Percentiles rank a stretch among this genome's conserved stretches.
phyloP scores from a whole-genome alignment of 2,797 vertebrate genomes.

The Lophius americanus region DNA sequence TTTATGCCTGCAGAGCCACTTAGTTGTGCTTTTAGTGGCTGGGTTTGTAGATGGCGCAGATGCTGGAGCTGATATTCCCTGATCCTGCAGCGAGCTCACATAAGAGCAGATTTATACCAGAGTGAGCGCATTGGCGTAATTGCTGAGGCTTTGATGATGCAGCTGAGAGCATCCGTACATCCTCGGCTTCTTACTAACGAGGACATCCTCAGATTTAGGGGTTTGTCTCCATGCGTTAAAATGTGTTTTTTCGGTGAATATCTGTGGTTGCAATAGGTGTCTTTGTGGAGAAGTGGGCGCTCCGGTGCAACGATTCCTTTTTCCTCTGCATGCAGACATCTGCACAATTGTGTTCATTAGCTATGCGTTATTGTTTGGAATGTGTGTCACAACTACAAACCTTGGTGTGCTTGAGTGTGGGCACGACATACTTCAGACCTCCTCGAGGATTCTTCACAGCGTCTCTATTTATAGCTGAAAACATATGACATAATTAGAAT shows the following conservation, averaged over 20 bases:
- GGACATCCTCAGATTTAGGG: slow-evolving; percentile 73
- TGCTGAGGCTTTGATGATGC: slow-evolving; percentile 80
- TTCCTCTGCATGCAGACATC: slow-evolving; percentile 8
- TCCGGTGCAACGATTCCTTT: slow-evolving; percentile 12
- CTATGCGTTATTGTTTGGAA: slow-evolving; percentile 45
- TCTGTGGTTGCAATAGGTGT: slow-evolving; percentile 47
- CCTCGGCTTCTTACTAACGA: slow-evolving; percentile 78
- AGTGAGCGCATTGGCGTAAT: slow-evolving; percentile 78
- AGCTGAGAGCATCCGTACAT: slow-evolving; percentile 70
- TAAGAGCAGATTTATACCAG: slow-evolving; percentile 82
- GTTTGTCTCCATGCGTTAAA: slow-evolving; percentile 60
- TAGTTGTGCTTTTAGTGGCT: slow-evolving; percentile 80
- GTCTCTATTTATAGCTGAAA: slow-evolving; percentile 74
- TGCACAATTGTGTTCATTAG: slow-evolving; percentile 21
- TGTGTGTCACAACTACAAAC: slow-evolving; percentile 30
- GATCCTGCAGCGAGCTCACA: slow-evolving; percentile 76
- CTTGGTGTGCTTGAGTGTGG: slow-evolving; percentile 14
- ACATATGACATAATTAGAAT: slow-evolving; percentile 73
- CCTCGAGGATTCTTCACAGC: slow-evolving; percentile 59
- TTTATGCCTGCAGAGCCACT: slow-evolving; percentile 78
- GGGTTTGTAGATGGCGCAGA: slow-evolving; percentile 79
- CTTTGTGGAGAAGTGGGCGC: slow-evolving; percentile 34
- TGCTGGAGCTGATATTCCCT: slow-evolving; percentile 76
- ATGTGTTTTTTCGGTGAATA: slow-evolving; percentile 28
- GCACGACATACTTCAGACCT: slow-evolving; percentile 31